Conservation (phyloP, 2,888 invertebrate species). For the Parnassius apollo region DNA sequence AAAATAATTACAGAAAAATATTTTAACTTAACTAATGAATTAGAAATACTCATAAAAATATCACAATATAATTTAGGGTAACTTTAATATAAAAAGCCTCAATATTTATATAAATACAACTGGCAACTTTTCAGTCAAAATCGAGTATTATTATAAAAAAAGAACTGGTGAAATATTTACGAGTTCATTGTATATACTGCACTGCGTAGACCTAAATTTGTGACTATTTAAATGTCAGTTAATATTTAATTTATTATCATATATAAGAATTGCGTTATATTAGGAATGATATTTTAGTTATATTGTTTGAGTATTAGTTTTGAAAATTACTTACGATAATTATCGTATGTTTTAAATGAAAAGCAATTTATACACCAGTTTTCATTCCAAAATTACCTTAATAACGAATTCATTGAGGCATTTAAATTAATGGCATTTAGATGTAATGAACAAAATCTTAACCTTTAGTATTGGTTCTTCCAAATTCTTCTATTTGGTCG, state of each 20-base stretch:
- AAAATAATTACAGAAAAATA: conserved; percentile 24
- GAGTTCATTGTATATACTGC: conserved; percentile 27
- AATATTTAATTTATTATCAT: not conserved
- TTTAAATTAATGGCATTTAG: conserved; percentile 74
- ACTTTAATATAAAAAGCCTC: conserved; percentile 62
- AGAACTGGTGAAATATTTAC: conserved; percentile 28
- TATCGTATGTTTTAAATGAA: not conserved
- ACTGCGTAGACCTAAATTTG: conserved; percentile 25
- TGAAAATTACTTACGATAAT: no score
- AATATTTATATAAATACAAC: conserved; percentile 43
- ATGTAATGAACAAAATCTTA: conserved; percentile 43
- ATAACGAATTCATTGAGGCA: conserved; percentile 49
- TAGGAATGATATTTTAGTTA: not conserved
- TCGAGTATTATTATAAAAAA: conserved; percentile 28
- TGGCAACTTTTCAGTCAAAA: conserved; percentile 35
- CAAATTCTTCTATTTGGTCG: conserved; percentile 83
- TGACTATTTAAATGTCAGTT: conserved; percentile 19
- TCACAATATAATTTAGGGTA: conserved; percentile 79
- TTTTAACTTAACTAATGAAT: conserved; percentile 39
- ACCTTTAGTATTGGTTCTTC: conserved; percentile 78
- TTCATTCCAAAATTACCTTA: not conserved
- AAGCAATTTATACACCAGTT: not conserved
- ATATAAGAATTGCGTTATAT: not conserved
- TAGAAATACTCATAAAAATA: conserved; percentile 63
- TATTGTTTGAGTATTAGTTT: no score